Base-by-base conservation (phyloP, 1,140 invertebrate genomes). In the Lethrus apterus region DNA sequence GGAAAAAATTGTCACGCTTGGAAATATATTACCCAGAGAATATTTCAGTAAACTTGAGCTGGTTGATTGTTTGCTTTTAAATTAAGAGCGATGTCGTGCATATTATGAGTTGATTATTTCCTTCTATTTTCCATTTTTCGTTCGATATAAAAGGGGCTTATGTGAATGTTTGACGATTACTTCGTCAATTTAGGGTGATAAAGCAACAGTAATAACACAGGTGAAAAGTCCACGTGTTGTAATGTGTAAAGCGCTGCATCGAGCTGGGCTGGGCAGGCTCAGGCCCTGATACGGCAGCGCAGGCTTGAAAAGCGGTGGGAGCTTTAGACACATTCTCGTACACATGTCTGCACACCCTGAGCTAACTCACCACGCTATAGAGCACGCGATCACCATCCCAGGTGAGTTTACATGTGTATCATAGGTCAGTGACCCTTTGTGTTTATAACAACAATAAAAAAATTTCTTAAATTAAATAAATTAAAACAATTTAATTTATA, bases 321-420 rank as follows among this genome's bases (percentile, higher is more conserved):
- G 47, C 41, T 31, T 46, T 40, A 48, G 46, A 56, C 43, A 46
- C 46, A 44, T 49, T 56, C 36, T 50, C 44, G 55, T 56, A 49
- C 54, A 56, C 54, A 56, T 56, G 54, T 50, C 42, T 47, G 32
- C 47, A 48, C 51, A 34, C 51, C 48, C 48, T 42, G 34, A 41
- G 33, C 51, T 46, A 48, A 34, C 45, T 44, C 41, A 50, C 45
- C 41, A 56, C 54, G 44, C 44, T 30, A 43, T n/a, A 36, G 11
- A 33, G 18, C 40, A 52, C 47, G 47, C 51, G 50, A 44, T 41
- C 46, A 44, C 46, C 45, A 32, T 18, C 41, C 33, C 40, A 56
- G 54, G 54, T 56, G 48, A 56, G 54, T 53, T 45, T 46, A 49
- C 35, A 44, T 55, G 44, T 52, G 42, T 55, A 50, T 36, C 42